phyloP scores from a whole-genome alignment of 2,888 invertebrate species.

The Agonum fuliginosum region DNA sequence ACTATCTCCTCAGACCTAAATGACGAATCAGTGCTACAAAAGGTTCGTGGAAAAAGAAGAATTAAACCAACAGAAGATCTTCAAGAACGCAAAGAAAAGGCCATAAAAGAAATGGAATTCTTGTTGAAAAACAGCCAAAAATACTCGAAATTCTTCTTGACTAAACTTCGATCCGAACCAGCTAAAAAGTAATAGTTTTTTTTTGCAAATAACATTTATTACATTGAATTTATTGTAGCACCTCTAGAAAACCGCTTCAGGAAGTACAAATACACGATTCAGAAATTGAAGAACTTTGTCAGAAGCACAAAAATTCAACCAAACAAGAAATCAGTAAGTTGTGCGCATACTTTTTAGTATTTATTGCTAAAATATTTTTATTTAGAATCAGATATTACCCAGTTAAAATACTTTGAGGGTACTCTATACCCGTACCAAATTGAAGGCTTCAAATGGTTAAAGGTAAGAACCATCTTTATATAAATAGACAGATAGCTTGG shows the following conservation, averaged over 20 bases:
- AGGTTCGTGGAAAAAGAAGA: no score
- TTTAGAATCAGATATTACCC: no score
- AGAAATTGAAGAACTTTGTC: no score
- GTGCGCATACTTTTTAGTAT: not conserved
- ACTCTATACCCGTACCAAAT: conserved; percentile 78
- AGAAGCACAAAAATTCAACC: no score
- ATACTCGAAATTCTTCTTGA: conserved; percentile 36
- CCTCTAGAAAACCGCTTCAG: no score
- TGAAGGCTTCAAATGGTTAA: conserved; percentile 81
- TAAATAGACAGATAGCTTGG: no score
- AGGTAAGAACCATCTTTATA: conserved; percentile 72
- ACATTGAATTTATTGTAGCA: not conserved
- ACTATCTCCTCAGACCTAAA: no score
- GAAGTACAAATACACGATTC: no score
- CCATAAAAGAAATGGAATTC: conserved; percentile 45
- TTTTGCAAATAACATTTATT: no score
- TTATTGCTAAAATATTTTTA: no score
- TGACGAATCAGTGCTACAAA: no score
- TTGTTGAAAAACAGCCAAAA: conserved; percentile 45
- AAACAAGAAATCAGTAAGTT: conserved; percentile 22
- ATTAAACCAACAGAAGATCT: not conserved
- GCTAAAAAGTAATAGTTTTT: not conserved
- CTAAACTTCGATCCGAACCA: not conserved
- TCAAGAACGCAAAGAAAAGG: conserved; percentile 26
- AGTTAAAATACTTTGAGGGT: conserved; percentile 71